A percentile compares a stretch with the other conserved stretches of the same genome.
Evolutionary conservation across 2,888 invertebrate species (phyloP).

Genomic region (Sesia bembeciformis): DNA sequence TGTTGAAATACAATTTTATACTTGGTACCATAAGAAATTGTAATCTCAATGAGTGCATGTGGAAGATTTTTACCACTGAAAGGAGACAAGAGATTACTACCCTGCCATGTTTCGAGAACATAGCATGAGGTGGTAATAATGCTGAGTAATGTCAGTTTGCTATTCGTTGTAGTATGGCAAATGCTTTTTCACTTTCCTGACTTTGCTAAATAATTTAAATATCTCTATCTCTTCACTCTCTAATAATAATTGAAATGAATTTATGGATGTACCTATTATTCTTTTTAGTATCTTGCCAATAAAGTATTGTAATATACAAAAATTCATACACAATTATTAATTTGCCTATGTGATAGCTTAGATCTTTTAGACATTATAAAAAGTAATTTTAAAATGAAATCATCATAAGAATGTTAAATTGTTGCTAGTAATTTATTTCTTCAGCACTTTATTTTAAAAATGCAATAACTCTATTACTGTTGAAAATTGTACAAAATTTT

Average conservation of each 20-base stretch:
- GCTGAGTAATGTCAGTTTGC: constrained; percentile 42
- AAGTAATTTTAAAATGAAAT: constrained; percentile 22
- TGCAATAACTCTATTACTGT: constrained; percentile 24
- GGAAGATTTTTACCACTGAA: constrained; percentile 34
- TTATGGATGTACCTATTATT: constrained; percentile 44
- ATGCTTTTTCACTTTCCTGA: constrained; percentile 42
- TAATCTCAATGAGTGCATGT: constrained; percentile 69
- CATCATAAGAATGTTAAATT: constrained; percentile 39
- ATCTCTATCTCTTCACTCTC: constrained; percentile 66
- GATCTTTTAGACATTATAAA: constrained; percentile 56
- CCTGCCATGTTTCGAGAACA: constrained; percentile 62
- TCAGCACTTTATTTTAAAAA: constrained; percentile 18
- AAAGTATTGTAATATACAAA: constrained; percentile 43
- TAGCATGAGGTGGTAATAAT: constrained; percentile 44
- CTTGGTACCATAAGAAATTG: constrained; percentile 50
- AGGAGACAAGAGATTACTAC: constrained; percentile 42
- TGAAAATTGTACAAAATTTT: constrained; percentile 60
- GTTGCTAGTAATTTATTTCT: constrained; percentile 39
- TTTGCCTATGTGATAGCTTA: constrained; percentile 64
- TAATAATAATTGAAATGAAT: constrained; percentile 53
- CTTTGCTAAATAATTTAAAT: constrained; percentile 30
- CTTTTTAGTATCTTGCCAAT: constrained; percentile 67
- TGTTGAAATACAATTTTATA: constrained; percentile 26
- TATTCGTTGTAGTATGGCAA: constrained; percentile 65
- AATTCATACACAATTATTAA: constrained; percentile 35